These are phyloP conservation scores for Pristis pectinata DNA, from an alignment of 2,797 vertebrate species.

Conservation along the genomic window DNA sequence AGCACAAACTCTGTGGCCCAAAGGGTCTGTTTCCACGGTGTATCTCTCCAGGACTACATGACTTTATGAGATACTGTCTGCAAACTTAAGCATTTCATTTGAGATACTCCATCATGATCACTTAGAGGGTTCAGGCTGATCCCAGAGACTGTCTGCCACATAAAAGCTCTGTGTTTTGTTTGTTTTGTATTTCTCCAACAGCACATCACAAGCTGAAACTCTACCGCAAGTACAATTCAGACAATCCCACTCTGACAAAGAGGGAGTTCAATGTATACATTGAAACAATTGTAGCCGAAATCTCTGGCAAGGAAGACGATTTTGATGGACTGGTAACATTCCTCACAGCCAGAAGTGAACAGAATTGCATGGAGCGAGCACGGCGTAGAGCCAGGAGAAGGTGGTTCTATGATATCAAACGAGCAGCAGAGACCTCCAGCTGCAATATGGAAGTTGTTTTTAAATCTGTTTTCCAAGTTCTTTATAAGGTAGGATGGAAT, in stretches of 20 bases:
- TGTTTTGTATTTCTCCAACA: not conserved
- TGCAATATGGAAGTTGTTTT: constrained; percentile 54
- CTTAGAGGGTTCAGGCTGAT: not conserved
- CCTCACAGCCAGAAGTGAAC: constrained; percentile 48
- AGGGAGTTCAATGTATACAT: constrained; percentile 59
- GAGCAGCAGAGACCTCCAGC: constrained; percentile 48
- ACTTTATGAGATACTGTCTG: not conserved
- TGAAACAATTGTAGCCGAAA: constrained; percentile 51
- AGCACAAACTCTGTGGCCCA: no score
- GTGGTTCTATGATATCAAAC: constrained; percentile 58
- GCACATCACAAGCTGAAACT: not conserved
- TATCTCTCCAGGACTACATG: no score
- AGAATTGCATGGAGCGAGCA: constrained; percentile 41
- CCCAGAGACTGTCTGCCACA: not conserved
- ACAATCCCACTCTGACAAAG: constrained; percentile 48
- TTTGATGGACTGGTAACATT: constrained; percentile 56
- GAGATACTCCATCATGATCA: not conserved
- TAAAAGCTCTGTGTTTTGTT: not conserved
- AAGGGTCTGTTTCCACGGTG: no score
- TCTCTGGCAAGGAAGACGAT: constrained; percentile 49
- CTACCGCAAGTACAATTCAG: constrained; percentile 43
- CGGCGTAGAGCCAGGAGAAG: constrained; percentile 51
- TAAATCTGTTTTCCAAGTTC: constrained; percentile 51
- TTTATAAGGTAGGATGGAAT: constrained; percentile 52
- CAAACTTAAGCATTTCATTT: not conserved